phyloP scores from a whole-genome alignment of 2,888 invertebrate genomes.

The Melitaea athalia region DNA sequence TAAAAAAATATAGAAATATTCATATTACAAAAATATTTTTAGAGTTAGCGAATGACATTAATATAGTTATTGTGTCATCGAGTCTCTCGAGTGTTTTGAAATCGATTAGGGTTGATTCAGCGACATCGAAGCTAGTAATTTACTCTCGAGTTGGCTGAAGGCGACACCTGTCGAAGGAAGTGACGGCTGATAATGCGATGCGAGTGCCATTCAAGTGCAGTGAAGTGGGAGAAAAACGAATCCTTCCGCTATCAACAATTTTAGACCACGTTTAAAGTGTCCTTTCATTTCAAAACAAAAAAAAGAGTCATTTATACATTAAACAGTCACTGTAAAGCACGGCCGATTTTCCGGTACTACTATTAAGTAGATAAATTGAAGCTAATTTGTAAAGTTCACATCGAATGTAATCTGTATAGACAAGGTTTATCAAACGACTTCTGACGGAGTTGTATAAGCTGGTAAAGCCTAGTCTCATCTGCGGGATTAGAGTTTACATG shows the following conservation, averaged over 20 bases:
- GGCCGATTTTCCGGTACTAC: neutral
- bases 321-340: neutral
- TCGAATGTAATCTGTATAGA: conserved; percentile 42
- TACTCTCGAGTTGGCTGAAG: conserved; percentile 81
- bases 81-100: conserved; percentile 66
- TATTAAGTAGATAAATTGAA: conserved; percentile 14
- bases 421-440: conserved; percentile 69
- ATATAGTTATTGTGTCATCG: conserved; percentile 57
- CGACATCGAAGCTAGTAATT: conserved; percentile 79
- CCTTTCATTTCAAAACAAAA: neutral
- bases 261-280: conserved; percentile 36
- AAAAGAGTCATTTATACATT: neutral
- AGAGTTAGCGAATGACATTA: conserved; percentile 50
- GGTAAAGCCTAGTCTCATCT: conserved; percentile 77
- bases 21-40: conserved; percentile 9
- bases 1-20: conserved; percentile 11
- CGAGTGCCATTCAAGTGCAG: conserved; percentile 73
- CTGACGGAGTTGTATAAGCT: conserved; percentile 71
- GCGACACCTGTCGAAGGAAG: conserved; percentile 80
- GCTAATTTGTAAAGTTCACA: conserved; percentile 19
- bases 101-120: conserved; percentile 80
- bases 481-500: conserved; percentile 78
- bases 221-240: conserved; percentile 61
- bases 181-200: conserved; percentile 80
- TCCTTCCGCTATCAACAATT: conserved; percentile 48